Base-by-base conservation (phyloP, 2,797 vertebrate species). In the Sciurus carolinensis region DNA sequence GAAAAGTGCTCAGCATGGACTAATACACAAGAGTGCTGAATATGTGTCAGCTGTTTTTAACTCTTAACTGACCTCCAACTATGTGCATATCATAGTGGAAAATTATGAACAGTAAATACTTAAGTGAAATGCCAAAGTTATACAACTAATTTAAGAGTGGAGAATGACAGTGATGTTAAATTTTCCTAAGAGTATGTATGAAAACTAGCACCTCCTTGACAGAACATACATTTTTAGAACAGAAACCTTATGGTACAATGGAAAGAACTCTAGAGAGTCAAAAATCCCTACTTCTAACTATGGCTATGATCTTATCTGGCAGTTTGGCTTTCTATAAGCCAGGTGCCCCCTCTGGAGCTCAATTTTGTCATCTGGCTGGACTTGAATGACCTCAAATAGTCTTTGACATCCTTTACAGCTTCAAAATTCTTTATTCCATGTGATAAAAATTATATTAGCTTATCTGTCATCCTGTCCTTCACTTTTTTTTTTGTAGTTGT, bases 171-270 rank as follows among this genome's bases (percentile, higher is more conserved):
- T 75, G 50, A 95, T 82, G 96, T 91, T 94, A 83, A 66, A 82
- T 92, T 95, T 93, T 95, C 59, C 94, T 82, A 76, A 83, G 42
- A 71, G 86, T 86, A 64, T 85, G 54, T 73, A 90, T 79, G 87
- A 95, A 92, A 97, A 96, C 86, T 91, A 87, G 95, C 93, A 95
- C 83, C 54, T 96, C 84, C 81, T 81, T 91, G 91, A 59, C 26
- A 76, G 59, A 95, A 87, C 57, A 73, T 24, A 73, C 67, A 95
- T 93, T 94, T 97, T 97, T 96, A 97, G 95, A 97, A 91, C 28
- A 81, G 91, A 92, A 96, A 87, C 94, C 87, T 95, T 96, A 90
- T 95, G 96, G 89, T 90, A 87, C 39, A 91, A 84, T 71, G 93
- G 86, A 73, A 88, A 67, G 36, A 87, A 87, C 75, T 72, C 11